These are phyloP conservation scores for Halictus rubicundus DNA, from an alignment of 1,140 invertebrate species.

Conservation along the genomic window DNA sequence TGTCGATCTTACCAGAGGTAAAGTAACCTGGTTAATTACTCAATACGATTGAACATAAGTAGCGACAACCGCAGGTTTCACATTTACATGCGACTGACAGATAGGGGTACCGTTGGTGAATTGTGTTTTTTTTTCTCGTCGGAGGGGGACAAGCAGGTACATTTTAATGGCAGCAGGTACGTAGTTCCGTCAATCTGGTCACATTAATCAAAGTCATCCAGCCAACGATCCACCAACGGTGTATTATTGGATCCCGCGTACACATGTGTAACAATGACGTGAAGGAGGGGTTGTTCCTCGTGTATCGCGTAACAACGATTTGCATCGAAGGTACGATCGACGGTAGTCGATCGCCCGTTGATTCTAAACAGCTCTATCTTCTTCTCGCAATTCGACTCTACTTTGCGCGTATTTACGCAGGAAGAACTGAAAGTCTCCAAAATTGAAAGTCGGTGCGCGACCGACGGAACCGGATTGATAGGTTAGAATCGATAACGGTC, in stretches of 20 bases:
- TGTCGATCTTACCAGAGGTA: too few relatives aligned
- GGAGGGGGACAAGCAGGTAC: neutral
- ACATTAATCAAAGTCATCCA: neutral
- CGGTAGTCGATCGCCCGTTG: too few relatives aligned
- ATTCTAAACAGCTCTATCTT: too few relatives aligned
- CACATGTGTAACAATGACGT: constrained; percentile 11
- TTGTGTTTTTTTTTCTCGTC: neutral
- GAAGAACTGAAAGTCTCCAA: neutral
- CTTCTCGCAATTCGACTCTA: too few relatives aligned
- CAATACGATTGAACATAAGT: neutral
- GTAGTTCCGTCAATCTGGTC: neutral
- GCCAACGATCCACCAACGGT: neutral
- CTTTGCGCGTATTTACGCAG: neutral
- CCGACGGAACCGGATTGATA: neutral
- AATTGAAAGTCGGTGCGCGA: neutral
- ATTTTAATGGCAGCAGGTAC: neutral
- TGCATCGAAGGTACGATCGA: neutral
- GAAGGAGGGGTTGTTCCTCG: neutral
- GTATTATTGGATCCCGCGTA: neutral
- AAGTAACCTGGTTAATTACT: neutral
- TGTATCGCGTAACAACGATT: neutral
- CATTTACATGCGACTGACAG: too few relatives aligned
- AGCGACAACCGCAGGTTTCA: too few relatives aligned
- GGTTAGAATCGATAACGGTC: constrained; percentile 7
- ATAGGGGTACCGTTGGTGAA: neutral